Base-by-base conservation (phyloP, 2,113 vertebrate genomes). In the Cavia porcellus region DNA sequence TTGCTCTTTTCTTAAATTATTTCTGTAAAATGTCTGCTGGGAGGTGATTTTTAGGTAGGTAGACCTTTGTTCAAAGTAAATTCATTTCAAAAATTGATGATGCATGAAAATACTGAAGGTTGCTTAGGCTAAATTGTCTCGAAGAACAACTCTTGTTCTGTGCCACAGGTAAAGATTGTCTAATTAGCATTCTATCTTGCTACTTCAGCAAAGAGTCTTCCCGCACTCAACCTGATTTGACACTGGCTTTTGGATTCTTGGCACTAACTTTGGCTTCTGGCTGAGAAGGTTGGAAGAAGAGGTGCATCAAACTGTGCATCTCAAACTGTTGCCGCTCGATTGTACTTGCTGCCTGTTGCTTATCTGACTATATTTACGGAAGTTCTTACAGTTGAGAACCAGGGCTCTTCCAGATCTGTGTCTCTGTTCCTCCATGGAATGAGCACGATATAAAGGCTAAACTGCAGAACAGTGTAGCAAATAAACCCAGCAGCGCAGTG, bases 11-110 rank as follows among this genome's bases (percentile, higher is more conserved):
- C 72, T 89, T 72, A 83, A 8, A n/a, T 75, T 61, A 52, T 74
- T 70, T 61, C 35, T 92, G 90, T 92, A 15, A 88, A 70, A 15
- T 94, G 45, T 85, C 68, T 45, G 95, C 20, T 66, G 28, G 20
- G 83, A 74, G 38, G 30, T 85, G 62, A 90, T 68, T 94, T 94
- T 90, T 59, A 80, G 89, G 38, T 92, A 79, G 25, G 4, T 62
- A 94, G 25, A 62, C 20, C 38, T 79, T 95, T 57, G 50, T n/a
- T 85, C 52, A 87, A 79, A 20, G 35, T 92, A 84, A 70, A 84
- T 68, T 84, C 57, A 90, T 61, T 38, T 19, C 4, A 87, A 72
- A 66, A 77, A 42, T 74, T 28, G 22, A 12, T 77, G 35, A 61
- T 28, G 83, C 86, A 42, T 74, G 79, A 74, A 96, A 93, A n/a